Percentiles rank a stretch among this genome's conserved stretches.
These are phyloP conservation scores for Agrilus cyanescens DNA, from an alignment of 2,888 invertebrate genomes.

Conservation along the genomic window DNA sequence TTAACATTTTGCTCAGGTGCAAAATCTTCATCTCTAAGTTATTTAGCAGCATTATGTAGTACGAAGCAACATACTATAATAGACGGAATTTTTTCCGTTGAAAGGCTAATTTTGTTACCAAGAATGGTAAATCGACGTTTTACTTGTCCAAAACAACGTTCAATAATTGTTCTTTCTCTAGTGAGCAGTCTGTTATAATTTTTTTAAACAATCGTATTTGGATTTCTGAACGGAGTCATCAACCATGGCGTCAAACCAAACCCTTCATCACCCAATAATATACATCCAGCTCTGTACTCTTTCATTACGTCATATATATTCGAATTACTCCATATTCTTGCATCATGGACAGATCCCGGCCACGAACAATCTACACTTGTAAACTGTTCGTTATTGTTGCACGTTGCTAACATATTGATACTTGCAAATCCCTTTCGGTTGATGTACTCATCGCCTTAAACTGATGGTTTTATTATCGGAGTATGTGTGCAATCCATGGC, in stretches of 20 bases:
- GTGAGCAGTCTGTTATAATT: conserved; percentile 11
- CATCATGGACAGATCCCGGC: conserved; percentile 12
- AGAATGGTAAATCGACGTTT: conserved; percentile 14
- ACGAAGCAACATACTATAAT: too few species aligned
- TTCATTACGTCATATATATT: neutral
- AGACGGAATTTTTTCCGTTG: too few species aligned
- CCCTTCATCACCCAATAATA: conserved; percentile 14
- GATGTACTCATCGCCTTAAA: conserved; percentile 10
- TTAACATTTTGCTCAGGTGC: too few species aligned
- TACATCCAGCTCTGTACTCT: too few species aligned
- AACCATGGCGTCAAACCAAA: conserved; percentile 16
- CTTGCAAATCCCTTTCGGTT: conserved; percentile 10
- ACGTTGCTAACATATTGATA: conserved; percentile 11
- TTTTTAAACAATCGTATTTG: conserved; percentile 8
- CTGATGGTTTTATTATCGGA: conserved; percentile 5
- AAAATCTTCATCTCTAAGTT: too few species aligned
- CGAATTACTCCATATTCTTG: conserved; percentile 9
- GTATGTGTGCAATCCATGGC: conserved; percentile 8
- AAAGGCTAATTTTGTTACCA: too few species aligned
- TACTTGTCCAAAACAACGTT: conserved; percentile 15
- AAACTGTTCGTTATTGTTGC: conserved; percentile 9
- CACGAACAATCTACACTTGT: conserved; percentile 9
- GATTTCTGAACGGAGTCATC: conserved; percentile 13
- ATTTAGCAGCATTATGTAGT: too few species aligned
- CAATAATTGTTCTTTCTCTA: conserved; percentile 14